Conservation (phyloP, 2,113 vertebrate species). For the Bujurquina vittata region DNA sequence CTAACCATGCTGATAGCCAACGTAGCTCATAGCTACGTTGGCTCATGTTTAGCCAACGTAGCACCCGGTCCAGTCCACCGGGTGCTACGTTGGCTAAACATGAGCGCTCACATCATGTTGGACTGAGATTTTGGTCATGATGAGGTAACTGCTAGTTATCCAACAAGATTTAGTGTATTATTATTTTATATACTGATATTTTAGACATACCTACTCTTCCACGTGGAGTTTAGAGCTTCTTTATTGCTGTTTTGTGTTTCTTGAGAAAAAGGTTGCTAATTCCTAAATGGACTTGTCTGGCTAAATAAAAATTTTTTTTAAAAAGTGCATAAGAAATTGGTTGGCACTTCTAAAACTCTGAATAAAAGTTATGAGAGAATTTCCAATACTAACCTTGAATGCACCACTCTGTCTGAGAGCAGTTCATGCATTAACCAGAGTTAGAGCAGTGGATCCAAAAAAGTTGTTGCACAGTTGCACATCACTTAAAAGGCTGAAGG, state of each 20-base stretch:
- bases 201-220: not conserved
- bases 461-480: not conserved
- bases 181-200: not conserved
- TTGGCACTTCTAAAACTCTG: not conserved
- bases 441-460: not conserved
- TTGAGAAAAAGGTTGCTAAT: not conserved
- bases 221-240: not conserved
- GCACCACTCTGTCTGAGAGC: not conserved
- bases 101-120: not conserved
- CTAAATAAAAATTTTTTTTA: not conserved
- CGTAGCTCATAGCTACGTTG: too few species aligned
- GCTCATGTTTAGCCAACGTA: too few species aligned
- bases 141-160: too few species aligned
- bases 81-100: not conserved
- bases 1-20: too few species aligned
- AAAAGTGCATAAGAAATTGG: not conserved
- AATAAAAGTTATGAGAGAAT: not conserved
- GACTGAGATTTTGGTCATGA: not conserved
- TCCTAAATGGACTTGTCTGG: not conserved
- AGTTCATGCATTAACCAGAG: not conserved
- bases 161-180: too few species aligned
- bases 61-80: not conserved
- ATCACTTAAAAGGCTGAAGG: not conserved
- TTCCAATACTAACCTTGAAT: not conserved
- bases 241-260: not conserved